phyloP scores from a whole-genome alignment of 2,113 vertebrate species.

The Anguilla rostrata region DNA sequence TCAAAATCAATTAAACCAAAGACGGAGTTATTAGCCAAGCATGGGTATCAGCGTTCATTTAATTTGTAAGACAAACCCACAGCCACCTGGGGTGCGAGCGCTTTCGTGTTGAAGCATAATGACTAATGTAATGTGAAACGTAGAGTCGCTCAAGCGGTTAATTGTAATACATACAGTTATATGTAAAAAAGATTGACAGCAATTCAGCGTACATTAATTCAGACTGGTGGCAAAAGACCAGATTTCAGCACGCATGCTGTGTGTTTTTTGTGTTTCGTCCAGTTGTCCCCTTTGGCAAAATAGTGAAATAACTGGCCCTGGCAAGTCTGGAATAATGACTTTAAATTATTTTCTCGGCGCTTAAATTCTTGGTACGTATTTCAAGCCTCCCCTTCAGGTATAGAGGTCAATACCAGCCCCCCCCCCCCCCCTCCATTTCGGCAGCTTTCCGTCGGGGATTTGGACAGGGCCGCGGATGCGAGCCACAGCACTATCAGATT shows the following conservation, averaged over 20 bases:
- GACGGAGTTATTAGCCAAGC: neutral
- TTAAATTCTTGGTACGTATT: neutral
- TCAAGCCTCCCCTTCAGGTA: neutral
- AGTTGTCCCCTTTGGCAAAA: neutral
- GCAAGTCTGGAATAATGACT: neutral
- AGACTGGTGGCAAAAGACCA: neutral
- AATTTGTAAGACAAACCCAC: too few relatives aligned
- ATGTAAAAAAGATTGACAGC: too few relatives aligned
- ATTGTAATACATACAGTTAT: too few relatives aligned
- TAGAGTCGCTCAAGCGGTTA: too few relatives aligned
- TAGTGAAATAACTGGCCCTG: neutral
- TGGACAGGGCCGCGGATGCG: neutral
- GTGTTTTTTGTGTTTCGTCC: neutral
- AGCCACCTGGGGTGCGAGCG: too few relatives aligned
- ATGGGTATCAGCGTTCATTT: too few relatives aligned
- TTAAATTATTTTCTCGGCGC: neutral
- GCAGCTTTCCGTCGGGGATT: neutral
- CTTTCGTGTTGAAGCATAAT: too few relatives aligned
- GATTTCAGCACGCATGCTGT: neutral
- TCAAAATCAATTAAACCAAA: neutral
- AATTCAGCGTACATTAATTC: too few relatives aligned
- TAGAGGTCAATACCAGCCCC: neutral
- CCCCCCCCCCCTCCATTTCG: neutral
- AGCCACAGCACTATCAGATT: constrained; percentile 4
- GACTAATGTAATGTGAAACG: too few relatives aligned